A percentile compares a stretch with the other conserved stretches of the same genome.
These are phyloP conservation scores for Pseudopleuronectes americanus DNA, from an alignment of 2,797 vertebrate genomes.

Conservation along the genomic window DNA sequence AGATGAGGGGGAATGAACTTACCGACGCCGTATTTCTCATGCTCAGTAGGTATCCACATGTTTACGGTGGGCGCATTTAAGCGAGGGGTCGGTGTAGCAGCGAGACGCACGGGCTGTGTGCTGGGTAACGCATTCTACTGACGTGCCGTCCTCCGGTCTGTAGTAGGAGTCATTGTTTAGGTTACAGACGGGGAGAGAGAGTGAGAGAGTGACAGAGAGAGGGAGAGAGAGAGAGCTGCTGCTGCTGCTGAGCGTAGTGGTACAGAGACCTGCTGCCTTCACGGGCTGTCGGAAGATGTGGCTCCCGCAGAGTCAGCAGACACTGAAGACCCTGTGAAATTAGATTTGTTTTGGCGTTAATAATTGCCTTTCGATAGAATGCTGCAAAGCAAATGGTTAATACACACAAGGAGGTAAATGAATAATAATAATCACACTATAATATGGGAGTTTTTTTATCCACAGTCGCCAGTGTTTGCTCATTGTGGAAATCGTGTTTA, in stretches of 20 bases:
- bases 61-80: constrained; percentile 70
- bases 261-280: constrained; percentile 64
- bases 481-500: no score
- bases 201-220: constrained; percentile 7
- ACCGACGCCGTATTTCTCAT: constrained; percentile 99
- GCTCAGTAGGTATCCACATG: constrained; percentile 98
- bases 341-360: no score
- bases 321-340: neutral
- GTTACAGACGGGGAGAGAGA: constrained; percentile 65
- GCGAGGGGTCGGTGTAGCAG: constrained; percentile 64
- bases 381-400: no score
- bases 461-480: no score
- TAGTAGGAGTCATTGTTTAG: constrained; percentile 90
- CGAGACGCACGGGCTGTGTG: constrained; percentile 56
- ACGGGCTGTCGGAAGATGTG: constrained; percentile 32
- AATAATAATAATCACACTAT: no score
- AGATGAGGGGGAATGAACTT: constrained; percentile 78
- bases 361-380: no score
- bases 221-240: constrained; percentile 63
- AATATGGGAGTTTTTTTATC: no score
- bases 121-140: constrained; percentile 77
- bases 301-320: rapidly evolving
- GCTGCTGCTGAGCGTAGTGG: constrained; percentile 50
- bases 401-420: no score
- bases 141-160: constrained; percentile 73